Base-by-base conservation (phyloP, 2,888 invertebrate species). In the Drosophila suboccidentalis region DNA sequence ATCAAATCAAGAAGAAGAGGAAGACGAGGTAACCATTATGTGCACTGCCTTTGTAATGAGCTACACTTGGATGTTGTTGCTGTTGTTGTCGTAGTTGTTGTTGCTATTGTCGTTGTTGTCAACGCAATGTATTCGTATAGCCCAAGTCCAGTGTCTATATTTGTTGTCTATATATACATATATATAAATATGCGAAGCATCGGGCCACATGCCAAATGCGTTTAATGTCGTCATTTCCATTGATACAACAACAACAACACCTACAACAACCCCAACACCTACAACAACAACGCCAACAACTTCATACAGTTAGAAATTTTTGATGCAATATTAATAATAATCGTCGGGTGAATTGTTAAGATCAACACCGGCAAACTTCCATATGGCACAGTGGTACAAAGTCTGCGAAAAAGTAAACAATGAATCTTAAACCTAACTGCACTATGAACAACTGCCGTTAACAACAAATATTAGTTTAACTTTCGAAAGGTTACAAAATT, bases 11-110 rank as follows among this genome's bases (percentile, higher is more conserved):
- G 38, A 38, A n/a, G 38, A 13, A n/a, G 38, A 71, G 66, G 55
- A 43, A 64, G 51, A 55, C 8, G 46, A 59, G 82, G 69, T 72
- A 86, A 86, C 78, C 81, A 78, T 71, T 86, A 91, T 91, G 91
- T 90, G 92, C 77, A 72, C 79, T 87, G 91, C 73, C 77, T 91
- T 78, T 71, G 69, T 91, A 91, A 91, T 91, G 89, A 91, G 91
- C 74, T 64, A 53, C 38, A 61, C 60, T 50, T 60, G 9, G 36
- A 32, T 43, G 11, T 38, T 59, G 77, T 69, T 68, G 68, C 54
- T 67, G 60, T 38, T 65, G 69, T 67, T 54, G 53, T 57, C 66
- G 13, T 22, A 13, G 44, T 22, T 26, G 29, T 44, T 41, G 50
- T 29, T 32, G 53, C 26, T 41, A 49, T 53, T 53, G 58, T 60